Conservation (phyloP, 2,888 invertebrate species). For the Rhamnusium bicolor region DNA sequence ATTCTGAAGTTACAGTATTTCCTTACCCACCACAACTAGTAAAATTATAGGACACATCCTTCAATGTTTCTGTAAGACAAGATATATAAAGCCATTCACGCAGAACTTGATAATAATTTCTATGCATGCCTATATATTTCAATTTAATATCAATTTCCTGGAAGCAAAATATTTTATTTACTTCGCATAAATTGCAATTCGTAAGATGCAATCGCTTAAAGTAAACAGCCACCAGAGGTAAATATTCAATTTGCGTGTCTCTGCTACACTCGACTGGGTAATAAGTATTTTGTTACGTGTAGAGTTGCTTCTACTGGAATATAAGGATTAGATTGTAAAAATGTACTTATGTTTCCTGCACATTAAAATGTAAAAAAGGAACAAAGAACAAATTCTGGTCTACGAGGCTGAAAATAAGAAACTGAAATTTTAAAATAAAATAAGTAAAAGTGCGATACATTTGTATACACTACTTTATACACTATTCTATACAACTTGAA, state of each 20-base stretch:
- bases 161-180: conserved; percentile 39
- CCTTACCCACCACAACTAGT: too few species aligned
- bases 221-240: conserved; percentile 35
- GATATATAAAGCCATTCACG: conserved; percentile 28
- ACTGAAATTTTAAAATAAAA: too few species aligned
- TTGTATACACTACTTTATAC: too few species aligned
- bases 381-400: neutral
- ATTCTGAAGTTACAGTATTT: too few species aligned
- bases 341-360: neutral
- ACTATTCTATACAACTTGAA: too few species aligned
- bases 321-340: conserved; percentile 38
- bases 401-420: too few species aligned
- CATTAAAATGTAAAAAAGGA: neutral
- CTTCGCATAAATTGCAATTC: conserved; percentile 40
- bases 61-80: conserved; percentile 15
- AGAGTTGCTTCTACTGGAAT: conserved; percentile 39
- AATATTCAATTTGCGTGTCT: conserved; percentile 42
- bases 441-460: too few species aligned
- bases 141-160: conserved; percentile 36
- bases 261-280: conserved; percentile 19
- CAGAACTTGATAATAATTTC: conserved; percentile 38
- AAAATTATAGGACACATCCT: too few species aligned
- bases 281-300: conserved; percentile 46
- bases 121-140: conserved; percentile 37
- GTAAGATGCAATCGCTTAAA: conserved; percentile 41